Evolutionary conservation across 1,140 invertebrate species (phyloP), one percentile per base, ranked within the genome.

Genomic region (Adelges cooleyi): DNA sequence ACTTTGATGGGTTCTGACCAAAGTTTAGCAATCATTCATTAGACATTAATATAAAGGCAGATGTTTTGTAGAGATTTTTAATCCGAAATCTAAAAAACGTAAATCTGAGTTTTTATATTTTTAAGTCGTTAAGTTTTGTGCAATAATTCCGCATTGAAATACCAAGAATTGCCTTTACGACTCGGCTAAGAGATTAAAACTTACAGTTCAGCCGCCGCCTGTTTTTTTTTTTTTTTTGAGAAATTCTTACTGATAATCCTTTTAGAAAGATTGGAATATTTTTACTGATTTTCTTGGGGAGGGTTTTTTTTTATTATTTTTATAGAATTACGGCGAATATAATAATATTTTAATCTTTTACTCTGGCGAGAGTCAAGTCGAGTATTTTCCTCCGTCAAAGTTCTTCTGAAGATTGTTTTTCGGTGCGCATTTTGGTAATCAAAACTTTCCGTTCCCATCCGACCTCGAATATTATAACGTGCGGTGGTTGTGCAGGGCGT

Each of bases 351-450:
- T 33, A 51, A 51, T 17, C 8, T 27, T n/a, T 51, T n/a, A 5
- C 27, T 4, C 27, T 5, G 20, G 13, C 17, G 17, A 6, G n/a
- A n/a, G 17, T 29, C 42, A 62, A 62, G 27, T 46, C 29, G 46
- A 62, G 56, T 11, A 20, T 33, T 62, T 17, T 22, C 20, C n/a
- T 44, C n/a, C 56, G 20, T 62, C 54, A 62, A 62, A 62, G 23
- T 62, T 48, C 23, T 48, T 62, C 20, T 42, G 18, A 3, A 36
- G 40, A 62, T 62, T 62, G 56, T 62, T 62, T 62, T 62, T 46
- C 56, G n/a, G 56, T 62, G 56, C 56, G 46, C 56, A 62, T 62
- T 62, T 62, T 46, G 56, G 42, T 42, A 62, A 62, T 62, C 54
- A 62, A 62, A 62, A 62, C 23, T 46, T 62, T 62, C 42, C 44